These are phyloP conservation scores for Griposia aprilina DNA, from an alignment of 2,888 invertebrate species.

Conservation along the genomic window DNA sequence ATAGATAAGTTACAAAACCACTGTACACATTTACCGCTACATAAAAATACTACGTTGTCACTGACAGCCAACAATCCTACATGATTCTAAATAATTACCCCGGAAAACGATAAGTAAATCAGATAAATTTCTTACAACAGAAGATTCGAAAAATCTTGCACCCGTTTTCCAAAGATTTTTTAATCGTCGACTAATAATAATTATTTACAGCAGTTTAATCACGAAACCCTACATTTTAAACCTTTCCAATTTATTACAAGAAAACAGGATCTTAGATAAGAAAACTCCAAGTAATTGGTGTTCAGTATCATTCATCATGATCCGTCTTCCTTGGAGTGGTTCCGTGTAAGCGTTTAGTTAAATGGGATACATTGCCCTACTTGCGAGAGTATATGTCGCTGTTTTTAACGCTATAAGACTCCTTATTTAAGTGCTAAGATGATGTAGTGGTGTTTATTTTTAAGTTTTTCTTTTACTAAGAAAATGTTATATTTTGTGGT, in stretches of 20 bases:
- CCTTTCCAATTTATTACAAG: conserved; percentile 43
- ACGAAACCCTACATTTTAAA: conserved; percentile 40
- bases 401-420: conserved; percentile 57
- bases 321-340: conserved; percentile 70
- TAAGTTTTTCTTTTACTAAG: conserved; percentile 16
- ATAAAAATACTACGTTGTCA: not conserved
- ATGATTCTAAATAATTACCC: too few relatives aligned
- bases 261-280: conserved; percentile 55
- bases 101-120: not conserved
- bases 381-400: conserved; percentile 58
- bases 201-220: conserved; percentile 9
- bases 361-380: conserved; percentile 68
- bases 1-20: not conserved
- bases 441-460: conserved; percentile 54
- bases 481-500: conserved; percentile 4
- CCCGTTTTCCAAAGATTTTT: not conserved
- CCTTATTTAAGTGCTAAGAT: conserved; percentile 49
- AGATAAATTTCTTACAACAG: not conserved
- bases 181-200: not conserved
- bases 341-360: conserved; percentile 67
- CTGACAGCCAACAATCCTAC: too few relatives aligned
- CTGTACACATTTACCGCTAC: not conserved
- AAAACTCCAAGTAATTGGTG: conserved; percentile 71
- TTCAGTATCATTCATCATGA: conserved; percentile 70
- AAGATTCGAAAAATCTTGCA: not conserved